Conservation (phyloP, 2,113 vertebrate genomes). For the Xenopus laevis region DNA sequence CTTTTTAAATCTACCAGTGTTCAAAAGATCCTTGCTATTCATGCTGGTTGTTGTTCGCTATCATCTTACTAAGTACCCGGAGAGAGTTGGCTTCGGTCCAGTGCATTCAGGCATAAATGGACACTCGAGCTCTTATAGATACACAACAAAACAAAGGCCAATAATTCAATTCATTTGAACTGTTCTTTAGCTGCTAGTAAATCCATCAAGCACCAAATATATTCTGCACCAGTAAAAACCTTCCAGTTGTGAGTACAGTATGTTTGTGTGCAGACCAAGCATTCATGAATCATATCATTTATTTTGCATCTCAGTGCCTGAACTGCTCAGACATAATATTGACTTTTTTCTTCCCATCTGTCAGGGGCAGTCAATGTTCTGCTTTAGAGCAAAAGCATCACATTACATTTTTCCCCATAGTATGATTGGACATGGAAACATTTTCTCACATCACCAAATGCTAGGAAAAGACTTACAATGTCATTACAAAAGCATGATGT, state of each 20-base stretch:
- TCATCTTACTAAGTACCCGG: slow-evolving; percentile 53
- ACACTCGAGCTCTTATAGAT: slow-evolving; percentile 70
- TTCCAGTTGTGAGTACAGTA: slow-evolving; percentile 80
- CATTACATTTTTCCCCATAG: slow-evolving; percentile 57
- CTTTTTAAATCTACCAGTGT: slow-evolving; percentile 54
- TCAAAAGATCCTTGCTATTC: slow-evolving; percentile 59
- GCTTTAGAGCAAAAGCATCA: slow-evolving; percentile 63
- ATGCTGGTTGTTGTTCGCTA: slow-evolving; percentile 64
- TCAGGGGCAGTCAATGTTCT: slow-evolving; percentile 68
- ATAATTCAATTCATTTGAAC: slow-evolving; percentile 82
- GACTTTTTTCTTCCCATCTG: slow-evolving; percentile 70
- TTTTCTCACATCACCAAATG: slow-evolving; percentile 70
- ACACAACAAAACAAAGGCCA: slow-evolving; percentile 78
- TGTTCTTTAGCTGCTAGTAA: slow-evolving; percentile 74
- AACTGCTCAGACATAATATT: slow-evolving; percentile 77
- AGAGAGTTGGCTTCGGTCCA: slow-evolving; percentile 68
- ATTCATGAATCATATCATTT: slow-evolving; percentile 79
- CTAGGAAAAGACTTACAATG: slow-evolving; percentile 70
- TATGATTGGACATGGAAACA: slow-evolving; percentile 62
- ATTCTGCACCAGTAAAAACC: slow-evolving; percentile 80
- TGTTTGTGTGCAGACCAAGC: slow-evolving; percentile 67
- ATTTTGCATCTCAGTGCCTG: slow-evolving; percentile 68
- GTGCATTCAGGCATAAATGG: slow-evolving; percentile 78
- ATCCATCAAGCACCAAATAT: slow-evolving; percentile 83
- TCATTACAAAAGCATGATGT: slow-evolving; percentile 70